Percentiles rank a stretch among this genome's conserved stretches.
Evolutionary conservation across 2,888 invertebrate species (phyloP).

Genomic region (Philereme vetulata): DNA sequence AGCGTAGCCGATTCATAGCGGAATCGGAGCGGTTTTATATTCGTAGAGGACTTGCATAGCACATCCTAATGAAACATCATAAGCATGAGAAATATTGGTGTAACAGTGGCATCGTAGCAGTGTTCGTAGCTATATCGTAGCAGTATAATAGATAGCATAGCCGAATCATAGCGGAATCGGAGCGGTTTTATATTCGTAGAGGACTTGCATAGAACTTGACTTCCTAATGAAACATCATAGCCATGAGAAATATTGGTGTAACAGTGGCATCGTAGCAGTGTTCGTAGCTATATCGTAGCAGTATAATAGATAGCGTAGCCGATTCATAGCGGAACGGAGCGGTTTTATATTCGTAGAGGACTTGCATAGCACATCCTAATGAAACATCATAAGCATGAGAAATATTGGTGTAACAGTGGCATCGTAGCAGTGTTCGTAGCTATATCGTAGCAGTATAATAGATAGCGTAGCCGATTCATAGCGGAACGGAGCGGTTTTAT

Average conservation of each 20-base stretch:
- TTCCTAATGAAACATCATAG: not conserved
- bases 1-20: not conserved
- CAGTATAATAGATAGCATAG: not conserved
- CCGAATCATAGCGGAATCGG: not conserved
- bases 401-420: not conserved
- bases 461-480: not conserved
- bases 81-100: not conserved
- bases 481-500: too few relatives aligned
- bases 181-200: not conserved
- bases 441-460: too few relatives aligned
- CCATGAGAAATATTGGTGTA: not conserved
- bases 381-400: not conserved
- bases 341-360: not conserved
- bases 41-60: not conserved
- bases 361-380: not conserved
- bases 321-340: too few relatives aligned
- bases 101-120: not conserved
- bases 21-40: too few relatives aligned
- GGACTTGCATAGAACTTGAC: not conserved
- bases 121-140: not conserved
- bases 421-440: not conserved
- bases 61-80: not conserved
- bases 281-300: not conserved
- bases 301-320: constrained; percentile 3
- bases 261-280: not conserved